A percentile compares a stretch with the other conserved stretches of the same genome.
These are phyloP conservation scores for Ancistrus triradiatus DNA, from an alignment of 2,113 vertebrate genomes.

Conservation along the genomic window DNA sequence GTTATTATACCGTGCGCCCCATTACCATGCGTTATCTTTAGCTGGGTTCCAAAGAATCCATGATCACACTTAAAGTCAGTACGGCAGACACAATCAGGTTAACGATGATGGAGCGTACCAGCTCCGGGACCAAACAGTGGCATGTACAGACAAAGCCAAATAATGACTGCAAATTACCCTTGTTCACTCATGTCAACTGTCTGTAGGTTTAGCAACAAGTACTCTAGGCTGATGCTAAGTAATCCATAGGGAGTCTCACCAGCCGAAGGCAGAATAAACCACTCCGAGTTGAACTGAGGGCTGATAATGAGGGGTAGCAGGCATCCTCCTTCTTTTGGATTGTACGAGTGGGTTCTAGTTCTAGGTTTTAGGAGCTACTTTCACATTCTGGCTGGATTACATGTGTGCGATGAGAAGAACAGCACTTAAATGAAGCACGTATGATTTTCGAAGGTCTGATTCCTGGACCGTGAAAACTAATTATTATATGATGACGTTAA, in stretches of 20 bases:
- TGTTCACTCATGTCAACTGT: constrained; percentile 3
- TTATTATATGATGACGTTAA: neutral
- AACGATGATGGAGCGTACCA: neutral
- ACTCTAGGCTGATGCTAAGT: neutral
- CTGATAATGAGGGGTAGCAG: neutral
- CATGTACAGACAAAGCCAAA: too few species aligned
- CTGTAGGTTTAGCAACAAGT: constrained; percentile 13
- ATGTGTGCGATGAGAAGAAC: neutral
- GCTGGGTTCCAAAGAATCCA: neutral
- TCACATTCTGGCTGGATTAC: neutral
- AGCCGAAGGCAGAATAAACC: neutral
- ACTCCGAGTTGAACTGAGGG: constrained; percentile 1
- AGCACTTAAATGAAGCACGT: neutral
- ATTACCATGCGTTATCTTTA: too few species aligned
- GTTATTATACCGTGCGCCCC: too few species aligned
- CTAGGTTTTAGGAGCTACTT: too few species aligned
- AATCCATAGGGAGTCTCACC: constrained; percentile 5
- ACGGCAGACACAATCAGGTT: neutral
- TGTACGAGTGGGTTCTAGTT: too few species aligned
- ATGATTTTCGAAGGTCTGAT: neutral
- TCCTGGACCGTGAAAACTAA: constrained; percentile 5
- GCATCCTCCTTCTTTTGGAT: neutral
- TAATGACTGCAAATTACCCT: constrained; percentile 17
- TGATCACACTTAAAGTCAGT: constrained; percentile 1
- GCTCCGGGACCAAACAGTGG: neutral